Percentiles rank a stretch among this genome's conserved stretches.
Evolutionary conservation across 2,888 invertebrate genomes (phyloP).

Genomic region (Chloroclystis v-ata): DNA sequence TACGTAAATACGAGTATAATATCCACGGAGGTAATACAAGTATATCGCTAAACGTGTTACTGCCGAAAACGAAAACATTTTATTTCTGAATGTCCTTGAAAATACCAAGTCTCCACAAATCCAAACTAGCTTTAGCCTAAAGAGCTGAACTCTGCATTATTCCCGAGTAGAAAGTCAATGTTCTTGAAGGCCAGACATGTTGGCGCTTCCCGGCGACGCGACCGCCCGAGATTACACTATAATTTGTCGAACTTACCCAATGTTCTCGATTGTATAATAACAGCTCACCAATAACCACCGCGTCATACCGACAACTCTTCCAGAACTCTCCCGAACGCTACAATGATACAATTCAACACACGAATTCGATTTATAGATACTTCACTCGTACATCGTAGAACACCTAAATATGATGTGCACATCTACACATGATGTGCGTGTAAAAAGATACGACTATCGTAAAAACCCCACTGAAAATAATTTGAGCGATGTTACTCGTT

Average conservation of each 20-base stretch:
- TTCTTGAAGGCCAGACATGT: conserved; percentile 56
- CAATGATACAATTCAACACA: conserved; percentile 58
- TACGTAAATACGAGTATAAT: too few relatives aligned
- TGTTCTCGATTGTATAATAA: conserved; percentile 50
- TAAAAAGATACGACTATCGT: conserved; percentile 77
- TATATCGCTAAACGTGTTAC: too few relatives aligned
- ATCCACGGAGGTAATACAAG: too few relatives aligned
- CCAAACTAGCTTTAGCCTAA: conserved; percentile 22
- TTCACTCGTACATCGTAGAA: conserved; percentile 57
- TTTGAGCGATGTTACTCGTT: conserved; percentile 73
- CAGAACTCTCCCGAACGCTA: conserved; percentile 13
- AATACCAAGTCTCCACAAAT: conserved; percentile 2
- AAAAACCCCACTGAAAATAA: conserved; percentile 75
- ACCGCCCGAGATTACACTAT: conserved; percentile 52
- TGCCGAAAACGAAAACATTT: background rate
- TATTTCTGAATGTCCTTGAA: background rate
- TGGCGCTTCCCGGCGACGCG: conserved; percentile 53
- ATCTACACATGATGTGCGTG: conserved; percentile 71
- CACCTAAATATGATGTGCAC: conserved; percentile 70
- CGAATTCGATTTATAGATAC: conserved; percentile 72
- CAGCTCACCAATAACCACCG: background rate
- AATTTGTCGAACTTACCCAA: conserved; percentile 55
- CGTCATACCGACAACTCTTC: conserved; percentile 2
- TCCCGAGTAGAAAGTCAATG: conserved; percentile 54
- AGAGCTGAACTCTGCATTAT: conserved; percentile 29